Evolutionary conservation across 2,888 invertebrate species (phyloP).

Genomic region (Tridacna gigas): DNA sequence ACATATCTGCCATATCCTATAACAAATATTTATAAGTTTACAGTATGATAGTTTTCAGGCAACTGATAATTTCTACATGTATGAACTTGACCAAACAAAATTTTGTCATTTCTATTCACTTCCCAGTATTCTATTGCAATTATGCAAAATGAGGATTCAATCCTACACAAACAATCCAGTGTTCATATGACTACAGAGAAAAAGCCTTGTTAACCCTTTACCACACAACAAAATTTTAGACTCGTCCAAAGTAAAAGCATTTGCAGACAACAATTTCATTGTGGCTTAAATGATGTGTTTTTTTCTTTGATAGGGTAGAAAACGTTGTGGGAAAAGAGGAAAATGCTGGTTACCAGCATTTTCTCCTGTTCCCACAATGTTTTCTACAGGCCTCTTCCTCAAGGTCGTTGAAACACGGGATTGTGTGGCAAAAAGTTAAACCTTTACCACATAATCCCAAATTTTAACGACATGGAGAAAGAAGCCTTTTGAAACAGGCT

Average conservation of each 20-base stretch:
- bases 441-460: neutral
- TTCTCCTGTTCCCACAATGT: neutral
- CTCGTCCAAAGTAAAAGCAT: neutral
- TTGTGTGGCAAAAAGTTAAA: too few species aligned
- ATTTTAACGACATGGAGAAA: neutral
- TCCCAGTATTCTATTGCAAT: too few species aligned
- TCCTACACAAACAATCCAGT: too few species aligned
- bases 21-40: conserved; percentile 22
- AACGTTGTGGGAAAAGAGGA: neutral
- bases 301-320: too few species aligned
- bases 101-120: neutral
- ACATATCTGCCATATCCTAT: conserved; percentile 6
- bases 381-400: too few species aligned
- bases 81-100: neutral
- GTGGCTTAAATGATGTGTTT: too few species aligned
- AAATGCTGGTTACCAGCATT: neutral
- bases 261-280: neutral
- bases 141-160: too few species aligned
- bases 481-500: neutral
- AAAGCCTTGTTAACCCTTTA: neutral
- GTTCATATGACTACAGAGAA: too few species aligned
- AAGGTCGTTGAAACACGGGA: too few species aligned
- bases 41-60: conserved; percentile 21
- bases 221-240: neutral
- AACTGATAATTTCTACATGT: conserved; percentile 11